Base-by-base conservation (phyloP, 1,140 invertebrate genomes). In the Trichogramma pretiosum region DNA sequence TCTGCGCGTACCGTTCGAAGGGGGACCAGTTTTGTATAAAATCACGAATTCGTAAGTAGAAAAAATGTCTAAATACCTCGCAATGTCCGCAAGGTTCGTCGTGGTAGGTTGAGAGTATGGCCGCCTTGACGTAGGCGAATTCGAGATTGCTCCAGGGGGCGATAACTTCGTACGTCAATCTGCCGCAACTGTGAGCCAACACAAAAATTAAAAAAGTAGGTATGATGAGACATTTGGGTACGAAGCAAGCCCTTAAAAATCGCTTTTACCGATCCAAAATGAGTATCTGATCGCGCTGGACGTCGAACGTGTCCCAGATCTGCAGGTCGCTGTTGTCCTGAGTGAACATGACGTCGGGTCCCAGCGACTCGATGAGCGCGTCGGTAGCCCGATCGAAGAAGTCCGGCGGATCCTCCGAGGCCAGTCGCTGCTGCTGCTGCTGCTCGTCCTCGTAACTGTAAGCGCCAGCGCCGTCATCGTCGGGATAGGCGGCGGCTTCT, bases 101-200 rank as follows among this genome's bases (percentile, higher is more conserved):
- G n/a, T 62, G 55, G 35, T 64, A 60, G 0, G 70, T 70, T 9
- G 67, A 67, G 28, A 69, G 51, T 26, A 70, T 64, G 14, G 68
- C 67, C 1, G 65, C 68, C 54, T 67, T 70, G 1, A 70, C 65
- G 34, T 70, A 71, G 3, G 68, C 66, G 43, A 65, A 66, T n/a
- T 65, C 61, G 11, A 68, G 34, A 45, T 66, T 65, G 43, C 69
- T 72, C 66, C 65, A 73, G 1, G 70, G 70, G 5, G 63, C 56
- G 5, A 69, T 65, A 0, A 72, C 56, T 49, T 70, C 60, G 48
- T 69, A 73, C 0, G 64, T 56, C 30, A 72, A 21, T 47, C 52
- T 62, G 1, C 68, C 67, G 44, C 69, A 73, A 14, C 68, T 70
- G 53, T 37, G 24, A 48, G 2, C 3, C 16, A 39, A 11, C 3